Evolutionary conservation across 2,888 invertebrate genomes (phyloP).

Genomic region (Parelbella ahira): DNA sequence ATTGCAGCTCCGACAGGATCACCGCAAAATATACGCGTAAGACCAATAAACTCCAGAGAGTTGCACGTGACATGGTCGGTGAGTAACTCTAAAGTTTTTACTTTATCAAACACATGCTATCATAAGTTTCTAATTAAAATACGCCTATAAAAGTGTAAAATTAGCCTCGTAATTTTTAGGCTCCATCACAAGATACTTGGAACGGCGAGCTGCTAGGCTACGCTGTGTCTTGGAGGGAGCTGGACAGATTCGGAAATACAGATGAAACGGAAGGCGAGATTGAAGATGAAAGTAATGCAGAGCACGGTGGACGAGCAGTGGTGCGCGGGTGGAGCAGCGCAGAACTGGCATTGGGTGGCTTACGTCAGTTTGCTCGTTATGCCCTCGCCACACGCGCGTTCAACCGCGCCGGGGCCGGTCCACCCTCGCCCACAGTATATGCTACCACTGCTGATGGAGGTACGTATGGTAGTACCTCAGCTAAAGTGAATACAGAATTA

Average conservation of each 20-base stretch:
- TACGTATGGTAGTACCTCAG: too few relatives aligned
- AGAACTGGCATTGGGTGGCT: slow-evolving; percentile 81
- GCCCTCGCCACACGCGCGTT: slow-evolving; percentile 88
- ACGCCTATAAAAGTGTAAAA: too few relatives aligned
- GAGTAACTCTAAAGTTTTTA: slow-evolving; percentile 36
- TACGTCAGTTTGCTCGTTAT: slow-evolving; percentile 88
- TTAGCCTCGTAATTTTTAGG: too few relatives aligned
- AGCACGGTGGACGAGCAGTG: slow-evolving; percentile 54
- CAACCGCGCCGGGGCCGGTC: slow-evolving; percentile 90
- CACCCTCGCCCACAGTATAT: slow-evolving; percentile 84
- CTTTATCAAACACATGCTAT: too few relatives aligned
- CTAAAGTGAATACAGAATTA: too few relatives aligned
- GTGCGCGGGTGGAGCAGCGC: slow-evolving; percentile 84
- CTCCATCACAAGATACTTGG: slow-evolving; percentile 84
- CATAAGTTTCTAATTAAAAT: too few relatives aligned
- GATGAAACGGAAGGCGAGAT: slow-evolving; percentile 25
- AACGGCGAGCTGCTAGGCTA: slow-evolving; percentile 88
- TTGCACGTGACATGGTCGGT: slow-evolving; percentile 87
- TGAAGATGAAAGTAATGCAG: slow-evolving; percentile 34
- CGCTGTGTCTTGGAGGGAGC: slow-evolving; percentile 81
- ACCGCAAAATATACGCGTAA: slow-evolving; percentile 84
- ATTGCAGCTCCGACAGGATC: slow-evolving; percentile 85
- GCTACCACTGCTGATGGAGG: slow-evolving; percentile 90
- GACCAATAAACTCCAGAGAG: slow-evolving; percentile 83
- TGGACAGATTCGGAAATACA: slow-evolving; percentile 30